Evolutionary conservation across 2,113 vertebrate genomes (phyloP).

Genomic region (Lophotis ruficrista): DNA sequence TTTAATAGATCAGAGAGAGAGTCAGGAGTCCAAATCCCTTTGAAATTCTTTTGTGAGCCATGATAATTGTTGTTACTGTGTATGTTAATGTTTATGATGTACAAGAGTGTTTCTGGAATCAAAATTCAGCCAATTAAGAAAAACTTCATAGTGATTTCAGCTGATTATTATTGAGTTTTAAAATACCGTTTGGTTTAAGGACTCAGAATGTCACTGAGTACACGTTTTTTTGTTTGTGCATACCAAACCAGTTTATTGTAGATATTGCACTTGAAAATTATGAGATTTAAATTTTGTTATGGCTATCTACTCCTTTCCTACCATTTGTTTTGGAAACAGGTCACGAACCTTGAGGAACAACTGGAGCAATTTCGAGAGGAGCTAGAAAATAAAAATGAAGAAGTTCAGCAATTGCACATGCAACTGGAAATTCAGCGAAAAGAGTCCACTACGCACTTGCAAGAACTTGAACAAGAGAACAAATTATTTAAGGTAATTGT

Average conservation of each 20-base stretch:
- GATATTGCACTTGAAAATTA: background rate
- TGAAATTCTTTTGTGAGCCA: background rate
- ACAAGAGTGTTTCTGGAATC: background rate
- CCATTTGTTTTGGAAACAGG: slow-evolving; percentile 75
- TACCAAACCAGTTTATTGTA: background rate
- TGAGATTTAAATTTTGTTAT: background rate
- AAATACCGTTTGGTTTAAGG: background rate
- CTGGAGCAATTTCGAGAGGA: slow-evolving; percentile 97
- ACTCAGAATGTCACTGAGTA: background rate
- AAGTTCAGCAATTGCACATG: slow-evolving; percentile 97
- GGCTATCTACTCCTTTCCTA: background rate
- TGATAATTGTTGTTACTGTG: background rate
- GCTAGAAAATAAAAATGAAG: slow-evolving; percentile 97
- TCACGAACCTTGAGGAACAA: slow-evolving; percentile 95
- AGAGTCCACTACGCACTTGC: slow-evolving; percentile 87
- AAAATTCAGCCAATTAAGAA: background rate
- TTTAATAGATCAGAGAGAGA: background rate
- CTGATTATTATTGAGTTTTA: background rate
- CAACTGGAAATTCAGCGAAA: slow-evolving; percentile 97
- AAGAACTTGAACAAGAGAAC: slow-evolving; percentile 87
- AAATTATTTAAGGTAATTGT: slow-evolving; percentile 84
- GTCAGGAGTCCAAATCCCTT: background rate
- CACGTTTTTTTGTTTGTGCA: background rate
- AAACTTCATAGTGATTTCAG: background rate
- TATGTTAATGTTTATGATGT: background rate